These are phyloP conservation scores for Macroramphosus scolopax DNA, from an alignment of 2,797 vertebrate genomes.

Conservation along the genomic window DNA sequence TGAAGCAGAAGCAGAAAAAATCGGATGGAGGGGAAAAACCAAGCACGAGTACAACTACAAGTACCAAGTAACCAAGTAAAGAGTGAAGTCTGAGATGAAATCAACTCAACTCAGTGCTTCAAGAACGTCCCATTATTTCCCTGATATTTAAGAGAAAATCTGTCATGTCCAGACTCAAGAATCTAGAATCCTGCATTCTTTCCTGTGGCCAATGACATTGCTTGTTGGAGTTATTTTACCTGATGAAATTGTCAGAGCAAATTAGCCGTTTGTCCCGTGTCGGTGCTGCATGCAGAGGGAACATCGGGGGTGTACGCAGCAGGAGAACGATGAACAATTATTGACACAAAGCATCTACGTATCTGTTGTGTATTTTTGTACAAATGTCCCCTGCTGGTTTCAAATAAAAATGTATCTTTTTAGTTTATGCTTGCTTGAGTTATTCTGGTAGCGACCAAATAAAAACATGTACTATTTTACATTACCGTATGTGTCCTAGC, in stretches of 20 bases:
- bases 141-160: conserved; percentile 66
- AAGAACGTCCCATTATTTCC: conserved; percentile 54
- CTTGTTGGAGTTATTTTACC: conserved; percentile 64
- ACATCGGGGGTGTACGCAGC: conserved; percentile 49
- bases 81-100: conserved; percentile 14
- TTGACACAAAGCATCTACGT: conserved; percentile 51
- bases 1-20: conserved; percentile 95
- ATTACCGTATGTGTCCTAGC: no score
- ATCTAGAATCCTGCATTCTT: conserved; percentile 63
- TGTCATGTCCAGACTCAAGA: conserved; percentile 58
- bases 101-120: conserved; percentile 34
- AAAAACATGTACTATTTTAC: not conserved
- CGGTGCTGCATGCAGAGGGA: conserved; percentile 59
- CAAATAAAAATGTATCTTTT: conserved; percentile 80
- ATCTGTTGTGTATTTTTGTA: conserved; percentile 79
- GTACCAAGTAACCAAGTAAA: conserved; percentile 84
- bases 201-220: conserved; percentile 60
- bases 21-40: conserved; percentile 74
- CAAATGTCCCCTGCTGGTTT: conserved; percentile 70
- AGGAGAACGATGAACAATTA: conserved; percentile 58
- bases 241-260: conserved; percentile 53
- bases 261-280: conserved; percentile 40
- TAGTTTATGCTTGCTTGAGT: conserved; percentile 63
- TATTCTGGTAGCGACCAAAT: conserved; percentile 21
- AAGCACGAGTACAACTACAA: no score